Evolutionary conservation across 2,797 vertebrate species (phyloP), one percentile per base, ranked within the genome.

Genomic region (Valencia hispanica): DNA sequence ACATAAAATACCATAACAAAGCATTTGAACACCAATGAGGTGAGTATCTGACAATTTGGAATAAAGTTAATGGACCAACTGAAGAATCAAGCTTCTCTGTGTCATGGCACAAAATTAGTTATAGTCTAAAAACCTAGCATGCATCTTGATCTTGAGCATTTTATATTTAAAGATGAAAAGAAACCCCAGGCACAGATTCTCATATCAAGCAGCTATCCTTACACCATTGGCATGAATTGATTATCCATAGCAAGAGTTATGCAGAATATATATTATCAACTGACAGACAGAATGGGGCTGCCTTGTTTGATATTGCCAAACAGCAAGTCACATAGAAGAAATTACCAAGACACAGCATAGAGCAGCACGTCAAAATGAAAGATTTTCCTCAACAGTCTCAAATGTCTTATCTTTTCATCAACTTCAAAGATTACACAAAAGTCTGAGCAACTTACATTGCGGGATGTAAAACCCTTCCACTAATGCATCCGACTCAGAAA

Each of bases 401-500:
- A 59, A 32, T 59, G 27, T 14, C 55, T 32, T 36, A 22, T 20
- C 32, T 36, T 22, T 61, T 20, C 9, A 11, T 36, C 59, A 36
- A 17, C 59, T 63, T 63, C 9, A 63, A 63, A 34, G 32, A 63
- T 34, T 63, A 22, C 59, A 36, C 20, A 32, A 20, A 61, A 25
- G 72, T 50, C 32, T 74, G 30, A 17, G 32, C 4, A 39, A 65
- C 34, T 12, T 39, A 14, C 34, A 39, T 34, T 25, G 22, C 34
- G 61, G 34, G 36, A 20, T 2, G n/a, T 55, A 27, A 55, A 55
- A 55, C 30, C 34, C 6, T 59, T 43, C 34, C 47, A 53, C 20
- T 47, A 39, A 65, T 65, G 34, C 34, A 20, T 63, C 30, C 45
- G 51, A 77, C 53, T 25, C 55, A 36, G 47, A 76, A 70, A 70